Evolutionary conservation across 2,113 vertebrate genomes (phyloP), one percentile per base, ranked within the genome.

Genomic region (Struthio camelus): DNA sequence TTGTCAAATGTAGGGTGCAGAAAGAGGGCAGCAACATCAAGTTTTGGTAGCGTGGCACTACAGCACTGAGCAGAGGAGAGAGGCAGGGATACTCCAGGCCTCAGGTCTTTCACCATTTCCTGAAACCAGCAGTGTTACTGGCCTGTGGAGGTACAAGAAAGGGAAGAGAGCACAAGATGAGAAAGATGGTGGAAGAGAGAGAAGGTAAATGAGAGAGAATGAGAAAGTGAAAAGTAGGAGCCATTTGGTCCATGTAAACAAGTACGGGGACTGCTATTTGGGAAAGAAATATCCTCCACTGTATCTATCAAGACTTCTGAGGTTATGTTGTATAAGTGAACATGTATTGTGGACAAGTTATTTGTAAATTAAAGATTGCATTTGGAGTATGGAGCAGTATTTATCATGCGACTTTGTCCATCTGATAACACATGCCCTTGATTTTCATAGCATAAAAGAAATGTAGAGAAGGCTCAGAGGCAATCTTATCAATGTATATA

Each of bases 351-450:
- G 54, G 25, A 27, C 11, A 70, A 78, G 20, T 34, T 9, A 46
- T 1, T 22, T 32, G 9, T 85, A 89, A 77, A 83, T 65, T 42
- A 85, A 88, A 32, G 80, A 82, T 14, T 7, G 1, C 27, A 42
- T 65, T 46, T 51, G 3, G 40, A 13, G 25, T 48, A 51, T 24
- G 30, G 46, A 61, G 40, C 4, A 17, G 3, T 78, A 18, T 73
- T 51, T 86, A 28, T 56, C 30, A 65, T n/a, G 6, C 70, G 23
- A 3, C 14, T 81, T n/a, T 5, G 0, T 50, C 10, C 32, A 61
- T 46, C 34, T 18, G 27, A 20, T 32, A 51, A 11, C 16, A 79
- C 1, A 69, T 2, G 0, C 3, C 10, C 3, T 75, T 51, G 28
- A 53, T 58, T 71, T 78, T 85, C 70, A 71, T 13, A 36, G 5